A percentile compares a stretch with the other conserved stretches of the same genome.
Evolutionary conservation across 2,113 vertebrate genomes (phyloP).

Genomic region (Thomomys bottae): DNA sequence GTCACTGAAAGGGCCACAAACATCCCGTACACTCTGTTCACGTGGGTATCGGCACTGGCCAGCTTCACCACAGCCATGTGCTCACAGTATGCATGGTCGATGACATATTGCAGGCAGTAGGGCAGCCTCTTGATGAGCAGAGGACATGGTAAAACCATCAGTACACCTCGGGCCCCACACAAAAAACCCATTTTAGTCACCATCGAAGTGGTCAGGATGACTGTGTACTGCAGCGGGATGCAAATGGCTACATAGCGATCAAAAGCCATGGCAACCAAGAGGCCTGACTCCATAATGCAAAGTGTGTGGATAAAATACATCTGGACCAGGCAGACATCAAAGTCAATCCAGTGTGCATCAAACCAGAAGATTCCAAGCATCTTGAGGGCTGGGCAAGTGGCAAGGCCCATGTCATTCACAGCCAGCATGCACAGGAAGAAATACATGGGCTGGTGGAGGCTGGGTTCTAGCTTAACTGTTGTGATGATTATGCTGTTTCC

Average conservation of each 20-base stretch:
- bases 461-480: conserved; percentile 44
- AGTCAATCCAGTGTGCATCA: not conserved
- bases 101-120: conserved; percentile 49
- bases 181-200: not conserved
- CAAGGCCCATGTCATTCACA: conserved; percentile 58
- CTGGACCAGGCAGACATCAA: conserved; percentile 56
- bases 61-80: conserved; percentile 79
- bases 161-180: not conserved
- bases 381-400: conserved; percentile 27
- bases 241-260: conserved; percentile 70
- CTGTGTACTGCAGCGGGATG: not conserved
- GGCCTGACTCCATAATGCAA: conserved; percentile 50
- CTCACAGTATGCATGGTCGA: conserved; percentile 74
- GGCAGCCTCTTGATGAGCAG: conserved; percentile 73
- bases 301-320: conserved; percentile 76
- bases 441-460: conserved; percentile 72
- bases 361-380: conserved; percentile 72
- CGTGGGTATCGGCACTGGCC: conserved; percentile 68
- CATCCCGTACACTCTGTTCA: conserved; percentile 75
- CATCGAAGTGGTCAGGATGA: rapidly evolving
- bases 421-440: conserved; percentile 70
- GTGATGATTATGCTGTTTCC: conserved; percentile 58
- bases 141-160: conserved; percentile 48
- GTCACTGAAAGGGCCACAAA: conserved; percentile 67
- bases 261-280: conserved; percentile 68